Evolutionary conservation across 2,888 invertebrate species (phyloP), one percentile per base, ranked within the genome.

Genomic region (Seira musarum): DNA sequence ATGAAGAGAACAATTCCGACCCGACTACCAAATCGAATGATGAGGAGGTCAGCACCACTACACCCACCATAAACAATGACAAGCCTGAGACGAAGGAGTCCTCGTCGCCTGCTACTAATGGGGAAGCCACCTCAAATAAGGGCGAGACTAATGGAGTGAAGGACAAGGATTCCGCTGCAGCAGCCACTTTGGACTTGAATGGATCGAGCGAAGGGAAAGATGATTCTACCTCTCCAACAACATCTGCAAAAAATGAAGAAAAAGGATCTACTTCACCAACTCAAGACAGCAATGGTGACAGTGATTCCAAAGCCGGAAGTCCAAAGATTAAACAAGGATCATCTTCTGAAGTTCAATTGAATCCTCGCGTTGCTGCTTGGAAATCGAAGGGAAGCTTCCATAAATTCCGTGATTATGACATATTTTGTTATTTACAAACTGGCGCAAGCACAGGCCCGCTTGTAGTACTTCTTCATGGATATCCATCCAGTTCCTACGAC

Each of bases 401-500:
- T 35, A 40, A 68, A 6, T 83, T 80, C 61, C 65, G 53, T 21
- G 80, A 66, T 17, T 57, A 77, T 53, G 46, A 82, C 40, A 80
- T 83, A 67, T 82, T 82, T 71, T 83, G 76, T 46, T 82, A 68
- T 46, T 79, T 71, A 21, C 82, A 81, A 68, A 63, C 64, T 5
- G 78, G 79, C 1, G 46, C 21, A 25, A 40, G 46, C n/a, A 17
- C 24, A 21, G 46, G 53, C 49, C 81, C 79, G 1, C 69, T 83
- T 0, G 68, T 82, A 1, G 65, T 83, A 1, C 77, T 83, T 8
- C 61, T 82, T 13, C 83, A 83, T 61, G 83, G 83, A 13, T 84
- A 82, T 49, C 84, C 84, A 3, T 81, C 77, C 19, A 77, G 73
- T 24, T 81, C 78, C 2, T 82, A 81, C 65, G 84, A 84, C 46